Percentiles rank a stretch among this genome's conserved stretches.
phyloP scores from a whole-genome alignment of 2,797 vertebrate genomes.

The Setipinna tenuifilis region DNA sequence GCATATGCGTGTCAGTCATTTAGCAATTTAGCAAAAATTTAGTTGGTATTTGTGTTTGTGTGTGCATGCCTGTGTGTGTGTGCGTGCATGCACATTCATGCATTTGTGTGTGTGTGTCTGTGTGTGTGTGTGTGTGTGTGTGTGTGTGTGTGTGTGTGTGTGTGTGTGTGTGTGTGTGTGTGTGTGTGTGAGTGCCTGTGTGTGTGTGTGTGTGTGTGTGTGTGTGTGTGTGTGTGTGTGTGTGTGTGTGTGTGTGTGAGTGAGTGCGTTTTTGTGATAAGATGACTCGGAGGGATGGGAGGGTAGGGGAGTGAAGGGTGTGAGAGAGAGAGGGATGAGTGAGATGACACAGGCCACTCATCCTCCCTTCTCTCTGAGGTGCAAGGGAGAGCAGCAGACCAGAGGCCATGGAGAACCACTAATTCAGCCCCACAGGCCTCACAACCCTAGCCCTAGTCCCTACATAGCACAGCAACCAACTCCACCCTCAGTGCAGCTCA shows the following conservation, averaged over 20 bases:
- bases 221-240: constrained; percentile 17
- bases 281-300: not conserved
- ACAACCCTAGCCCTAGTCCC: not conserved
- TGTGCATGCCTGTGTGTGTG: not conserved
- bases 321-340: constrained; percentile 59
- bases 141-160: not conserved
- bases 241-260: constrained; percentile 25
- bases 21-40: constrained; percentile 30
- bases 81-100: not conserved
- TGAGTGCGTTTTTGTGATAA: constrained; percentile 4
- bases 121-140: not conserved
- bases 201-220: not conserved
- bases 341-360: constrained; percentile 63
- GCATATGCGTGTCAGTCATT: not conserved
- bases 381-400: constrained; percentile 45
- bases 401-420: not conserved
- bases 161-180: constrained; percentile 19
- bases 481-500: not conserved
- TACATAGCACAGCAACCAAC: too few species aligned
- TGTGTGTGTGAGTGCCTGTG: not conserved
- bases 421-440: not conserved
- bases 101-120: constrained; percentile 14
- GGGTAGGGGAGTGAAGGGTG: not conserved
- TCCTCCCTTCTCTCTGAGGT: not conserved
- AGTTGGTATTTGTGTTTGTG: constrained; percentile 24